A percentile compares a stretch with the other conserved stretches of the same genome.
These are phyloP conservation scores for Nephrotoma flavescens DNA, from an alignment of 2,888 invertebrate species.

Conservation along the genomic window DNA sequence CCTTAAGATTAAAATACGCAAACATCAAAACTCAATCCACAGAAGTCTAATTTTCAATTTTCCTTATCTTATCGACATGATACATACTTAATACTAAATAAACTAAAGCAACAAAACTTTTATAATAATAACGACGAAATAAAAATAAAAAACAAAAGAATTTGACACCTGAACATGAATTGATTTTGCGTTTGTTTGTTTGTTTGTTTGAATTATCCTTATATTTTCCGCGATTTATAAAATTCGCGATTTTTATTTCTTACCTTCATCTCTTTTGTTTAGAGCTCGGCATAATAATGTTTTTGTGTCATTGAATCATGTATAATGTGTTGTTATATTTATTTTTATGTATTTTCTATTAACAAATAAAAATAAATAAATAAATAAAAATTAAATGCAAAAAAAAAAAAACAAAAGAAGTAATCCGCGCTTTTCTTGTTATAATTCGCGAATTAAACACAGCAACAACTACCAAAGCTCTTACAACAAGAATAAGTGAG, in stretches of 20 bases:
- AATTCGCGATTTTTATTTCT: neutral
- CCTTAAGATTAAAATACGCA: neutral
- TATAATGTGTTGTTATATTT: conserved; percentile 1
- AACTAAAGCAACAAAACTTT: neutral
- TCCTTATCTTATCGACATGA: neutral
- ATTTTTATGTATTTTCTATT: conserved; percentile 3
- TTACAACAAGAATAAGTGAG: neutral
- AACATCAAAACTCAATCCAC: neutral
- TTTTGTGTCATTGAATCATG: conserved; percentile 3
- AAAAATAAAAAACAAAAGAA: neutral
- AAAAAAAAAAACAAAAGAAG: neutral
- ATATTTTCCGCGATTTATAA: neutral
- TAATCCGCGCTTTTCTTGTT: neutral
- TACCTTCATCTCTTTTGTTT: neutral
- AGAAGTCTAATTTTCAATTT: neutral
- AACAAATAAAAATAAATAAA: neutral
- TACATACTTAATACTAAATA: neutral
- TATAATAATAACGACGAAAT: neutral
- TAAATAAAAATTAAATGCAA: neutral
- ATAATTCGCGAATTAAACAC: neutral
- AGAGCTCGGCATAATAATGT: neutral
- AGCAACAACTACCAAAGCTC: neutral
- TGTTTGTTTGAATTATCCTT: neutral
- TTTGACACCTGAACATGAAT: conserved; percentile 4
- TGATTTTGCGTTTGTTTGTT: neutral